Evolutionary conservation across 2,888 invertebrate genomes (phyloP).

Genomic region (Biston betularia): DNA sequence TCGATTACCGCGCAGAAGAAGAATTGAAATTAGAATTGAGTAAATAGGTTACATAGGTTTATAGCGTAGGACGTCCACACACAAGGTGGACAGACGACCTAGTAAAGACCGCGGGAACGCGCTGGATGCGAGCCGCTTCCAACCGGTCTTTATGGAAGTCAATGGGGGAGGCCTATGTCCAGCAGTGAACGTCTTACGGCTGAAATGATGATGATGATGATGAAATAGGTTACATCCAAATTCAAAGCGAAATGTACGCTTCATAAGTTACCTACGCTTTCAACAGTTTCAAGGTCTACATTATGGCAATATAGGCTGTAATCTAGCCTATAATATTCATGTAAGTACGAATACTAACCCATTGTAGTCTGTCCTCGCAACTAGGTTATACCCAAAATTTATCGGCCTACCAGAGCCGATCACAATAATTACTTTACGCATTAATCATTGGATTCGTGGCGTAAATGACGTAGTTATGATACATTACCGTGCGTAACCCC

Average conservation of each 20-base stretch:
- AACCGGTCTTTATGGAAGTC: too few species aligned
- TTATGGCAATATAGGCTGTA: neutral
- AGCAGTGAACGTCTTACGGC: too few species aligned
- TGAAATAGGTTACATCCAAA: too few species aligned
- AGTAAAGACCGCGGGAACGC: too few species aligned
- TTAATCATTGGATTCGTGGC: conserved; percentile 60
- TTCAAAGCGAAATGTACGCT: neutral
- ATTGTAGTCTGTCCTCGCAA: conserved; percentile 8
- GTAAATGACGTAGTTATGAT: conserved; percentile 59
- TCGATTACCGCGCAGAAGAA: too few species aligned
- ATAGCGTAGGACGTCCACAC: too few species aligned
- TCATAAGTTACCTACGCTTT: neutral
- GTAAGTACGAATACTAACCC: neutral
- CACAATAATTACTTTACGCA: conserved; percentile 59
- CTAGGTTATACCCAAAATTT: conserved; percentile 26
- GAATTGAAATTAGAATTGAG: too few species aligned
- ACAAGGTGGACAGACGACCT: too few species aligned
- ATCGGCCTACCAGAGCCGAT: conserved; percentile 41
- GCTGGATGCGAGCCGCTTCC: too few species aligned
- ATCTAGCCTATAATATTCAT: neutral
- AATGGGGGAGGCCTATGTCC: too few species aligned
- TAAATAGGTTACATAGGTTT: too few species aligned
- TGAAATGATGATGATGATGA: too few species aligned
- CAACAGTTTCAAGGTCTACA: neutral
- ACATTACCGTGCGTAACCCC: conserved; percentile 49